Evolutionary conservation across 2,888 invertebrate genomes (phyloP).

Genomic region (Lasius platythorax): DNA sequence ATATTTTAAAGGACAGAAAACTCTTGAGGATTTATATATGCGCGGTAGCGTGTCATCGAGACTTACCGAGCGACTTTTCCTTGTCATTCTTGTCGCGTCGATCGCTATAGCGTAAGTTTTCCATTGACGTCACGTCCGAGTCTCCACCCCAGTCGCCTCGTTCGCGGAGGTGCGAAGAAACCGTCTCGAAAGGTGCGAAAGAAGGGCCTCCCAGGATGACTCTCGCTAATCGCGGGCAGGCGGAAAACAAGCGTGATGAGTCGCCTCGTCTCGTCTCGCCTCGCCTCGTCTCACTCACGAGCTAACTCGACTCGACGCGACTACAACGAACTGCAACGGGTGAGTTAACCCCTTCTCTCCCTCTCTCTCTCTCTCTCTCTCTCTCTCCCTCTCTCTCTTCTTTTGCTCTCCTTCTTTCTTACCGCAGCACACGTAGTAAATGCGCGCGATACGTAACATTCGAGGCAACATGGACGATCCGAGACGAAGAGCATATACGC

Average conservation of each 20-base stretch:
- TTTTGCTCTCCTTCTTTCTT: constrained; percentile 6
- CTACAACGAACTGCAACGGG: constrained; percentile 45
- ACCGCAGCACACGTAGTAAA: constrained; percentile 30
- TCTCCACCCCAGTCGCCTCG: neutral
- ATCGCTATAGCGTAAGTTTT: neutral
- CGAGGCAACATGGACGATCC: constrained; percentile 27
- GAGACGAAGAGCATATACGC: neutral
- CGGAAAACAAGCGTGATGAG: constrained; percentile 83
- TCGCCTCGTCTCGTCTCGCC: constrained; percentile 66
- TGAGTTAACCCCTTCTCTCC: constrained; percentile 35
- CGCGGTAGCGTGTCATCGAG: neutral
- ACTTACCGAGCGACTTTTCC: neutral
- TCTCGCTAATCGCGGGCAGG: constrained; percentile 81
- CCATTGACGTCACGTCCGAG: neutral
- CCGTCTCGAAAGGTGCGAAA: constrained; percentile 80
- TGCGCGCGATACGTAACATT: constrained; percentile 29
- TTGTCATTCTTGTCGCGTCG: neutral
- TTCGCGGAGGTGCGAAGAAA: constrained; percentile 78
- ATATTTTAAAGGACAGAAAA: neutral
- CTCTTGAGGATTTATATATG: neutral
- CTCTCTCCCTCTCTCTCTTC: neutral
- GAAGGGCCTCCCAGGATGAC: constrained; percentile 78
- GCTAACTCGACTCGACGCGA: constrained; percentile 48
- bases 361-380: neutral
- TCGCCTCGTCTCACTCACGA: constrained; percentile 34